Evolutionary conservation across 2,113 vertebrate species (phyloP).

Genomic region (Oryzias celebensis): DNA sequence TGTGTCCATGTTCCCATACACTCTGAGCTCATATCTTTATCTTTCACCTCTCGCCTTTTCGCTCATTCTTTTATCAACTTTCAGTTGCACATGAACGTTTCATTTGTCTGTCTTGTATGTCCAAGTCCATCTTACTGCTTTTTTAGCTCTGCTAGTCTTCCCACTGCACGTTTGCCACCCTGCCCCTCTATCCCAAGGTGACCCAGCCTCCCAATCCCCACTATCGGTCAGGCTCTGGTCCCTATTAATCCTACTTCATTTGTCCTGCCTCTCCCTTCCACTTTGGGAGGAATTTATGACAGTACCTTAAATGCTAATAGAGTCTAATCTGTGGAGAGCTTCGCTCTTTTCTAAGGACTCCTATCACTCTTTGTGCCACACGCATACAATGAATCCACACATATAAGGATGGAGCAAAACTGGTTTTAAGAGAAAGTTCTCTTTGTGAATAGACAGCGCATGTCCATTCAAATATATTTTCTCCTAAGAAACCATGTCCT

Average conservation of each 20-base stretch:
- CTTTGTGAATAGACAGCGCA: conserved; percentile 62
- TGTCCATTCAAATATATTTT: conserved; percentile 71
- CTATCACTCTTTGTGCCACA: conserved; percentile 74
- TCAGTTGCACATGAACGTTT: conserved; percentile 50
- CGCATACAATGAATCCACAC: conserved; percentile 70
- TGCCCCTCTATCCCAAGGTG: conserved; percentile 72
- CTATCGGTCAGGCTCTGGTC: conserved; percentile 69
- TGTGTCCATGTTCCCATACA: conserved; percentile 32
- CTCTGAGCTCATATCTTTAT: conserved; percentile 38
- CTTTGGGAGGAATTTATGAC: conserved; percentile 79
- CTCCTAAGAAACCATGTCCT: conserved; percentile 66
- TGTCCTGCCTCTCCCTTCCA: conserved; percentile 71
- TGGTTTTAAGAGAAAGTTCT: conserved; percentile 70
- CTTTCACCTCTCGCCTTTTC: conserved; percentile 60
- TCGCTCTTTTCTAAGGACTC: conserved; percentile 75
- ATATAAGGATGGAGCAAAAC: conserved; percentile 42
- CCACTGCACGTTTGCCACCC: conserved; percentile 49
- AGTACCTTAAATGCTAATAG: conserved; percentile 82
- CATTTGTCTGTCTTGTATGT: conserved; percentile 53
- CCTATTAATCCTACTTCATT: conserved; percentile 79
- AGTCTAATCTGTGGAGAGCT: conserved; percentile 74
- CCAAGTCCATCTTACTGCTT: conserved; percentile 50
- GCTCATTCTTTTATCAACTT: conserved; percentile 61
- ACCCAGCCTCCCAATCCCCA: conserved; percentile 70
- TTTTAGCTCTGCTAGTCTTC: conserved; percentile 44